A percentile compares a stretch with the other conserved stretches of the same genome.
phyloP scores from a whole-genome alignment of 2,888 invertebrate genomes.

The Stenurella melanura region DNA sequence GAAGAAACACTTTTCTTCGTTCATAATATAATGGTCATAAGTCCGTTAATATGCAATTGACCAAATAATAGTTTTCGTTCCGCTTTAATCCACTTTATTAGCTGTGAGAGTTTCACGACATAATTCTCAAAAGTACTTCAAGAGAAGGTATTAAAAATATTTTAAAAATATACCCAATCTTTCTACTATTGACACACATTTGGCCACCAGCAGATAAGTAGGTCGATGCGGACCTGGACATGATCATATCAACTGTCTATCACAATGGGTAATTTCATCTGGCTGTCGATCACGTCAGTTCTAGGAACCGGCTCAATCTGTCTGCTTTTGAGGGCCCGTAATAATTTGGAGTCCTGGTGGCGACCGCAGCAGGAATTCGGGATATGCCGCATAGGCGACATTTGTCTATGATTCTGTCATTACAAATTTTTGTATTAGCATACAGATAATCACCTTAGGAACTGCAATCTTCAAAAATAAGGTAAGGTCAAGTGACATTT shows the following conservation, averaged over 20 bases:
- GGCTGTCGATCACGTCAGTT: constrained; percentile 71
- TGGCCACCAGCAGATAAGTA: not conserved
- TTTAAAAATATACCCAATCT: no score
- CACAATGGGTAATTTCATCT: constrained; percentile 69
- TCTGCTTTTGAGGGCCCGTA: constrained; percentile 60
- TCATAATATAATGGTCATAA: no score
- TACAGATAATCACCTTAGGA: not conserved
- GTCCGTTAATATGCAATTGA: no score
- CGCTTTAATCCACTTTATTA: no score
- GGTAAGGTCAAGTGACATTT: no score
- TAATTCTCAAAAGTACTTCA: no score
- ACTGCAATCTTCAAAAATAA: not conserved
- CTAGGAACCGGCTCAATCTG: constrained; percentile 66
- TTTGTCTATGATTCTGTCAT: constrained; percentile 54
- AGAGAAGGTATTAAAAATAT: no score
- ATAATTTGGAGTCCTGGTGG: constrained; percentile 60
- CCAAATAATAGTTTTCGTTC: no score
- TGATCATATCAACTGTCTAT: constrained; percentile 61
- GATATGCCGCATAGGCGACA: constrained; percentile 64
- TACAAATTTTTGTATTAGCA: not conserved
- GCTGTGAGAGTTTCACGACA: no score
- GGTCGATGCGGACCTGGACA: constrained; percentile 47
- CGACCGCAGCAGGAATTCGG: constrained; percentile 61
- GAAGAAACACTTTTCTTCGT: no score
- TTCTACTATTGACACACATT: no score